These are phyloP conservation scores for Caradrina clavipalpis DNA, from an alignment of 2,888 invertebrate genomes.

Conservation along the genomic window DNA sequence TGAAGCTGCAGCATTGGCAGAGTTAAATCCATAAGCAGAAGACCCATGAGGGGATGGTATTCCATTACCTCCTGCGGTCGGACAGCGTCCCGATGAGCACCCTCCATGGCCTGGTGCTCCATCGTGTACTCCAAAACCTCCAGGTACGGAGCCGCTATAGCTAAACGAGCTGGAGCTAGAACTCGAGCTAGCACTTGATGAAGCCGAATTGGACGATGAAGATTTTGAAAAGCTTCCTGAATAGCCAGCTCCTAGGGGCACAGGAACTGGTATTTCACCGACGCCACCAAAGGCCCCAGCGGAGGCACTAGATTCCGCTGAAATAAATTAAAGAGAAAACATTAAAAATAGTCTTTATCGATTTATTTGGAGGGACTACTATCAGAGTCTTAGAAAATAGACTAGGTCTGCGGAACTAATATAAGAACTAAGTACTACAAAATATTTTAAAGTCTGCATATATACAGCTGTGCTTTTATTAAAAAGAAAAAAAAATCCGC, in stretches of 20 bases:
- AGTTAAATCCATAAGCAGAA: conserved; percentile 50
- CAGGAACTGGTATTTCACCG: conserved; percentile 71
- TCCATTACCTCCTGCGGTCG: conserved; percentile 55
- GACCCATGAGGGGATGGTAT: conserved; percentile 19
- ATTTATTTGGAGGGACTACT: not conserved
- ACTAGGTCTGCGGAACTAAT: not conserved
- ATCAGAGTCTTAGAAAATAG: not conserved
- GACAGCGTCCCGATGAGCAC: conserved; percentile 67
- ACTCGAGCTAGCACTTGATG: conserved; percentile 85
- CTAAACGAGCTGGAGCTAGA: conserved; percentile 80
- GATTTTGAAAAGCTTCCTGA: conserved; percentile 87
- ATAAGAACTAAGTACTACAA: not conserved
- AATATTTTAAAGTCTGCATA: no score
- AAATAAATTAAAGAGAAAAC: conserved; percentile 38
- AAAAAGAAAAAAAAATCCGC: no score
- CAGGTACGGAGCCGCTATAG: conserved; percentile 74
- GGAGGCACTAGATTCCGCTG: conserved; percentile 78
- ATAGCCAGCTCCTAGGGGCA: conserved; percentile 77
- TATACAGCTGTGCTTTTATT: no score
- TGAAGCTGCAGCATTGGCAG: conserved; percentile 62
- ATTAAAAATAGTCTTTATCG: conserved; percentile 17
- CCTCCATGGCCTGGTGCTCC: conserved; percentile 62
- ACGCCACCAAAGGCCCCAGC: conserved; percentile 75
- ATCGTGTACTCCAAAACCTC: conserved; percentile 57
- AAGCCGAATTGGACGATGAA: conserved; percentile 83